Percentiles rank a stretch among this genome's conserved stretches.
Evolutionary conservation across 2,797 vertebrate genomes (phyloP).

Genomic region (Apodemus agrarius): DNA sequence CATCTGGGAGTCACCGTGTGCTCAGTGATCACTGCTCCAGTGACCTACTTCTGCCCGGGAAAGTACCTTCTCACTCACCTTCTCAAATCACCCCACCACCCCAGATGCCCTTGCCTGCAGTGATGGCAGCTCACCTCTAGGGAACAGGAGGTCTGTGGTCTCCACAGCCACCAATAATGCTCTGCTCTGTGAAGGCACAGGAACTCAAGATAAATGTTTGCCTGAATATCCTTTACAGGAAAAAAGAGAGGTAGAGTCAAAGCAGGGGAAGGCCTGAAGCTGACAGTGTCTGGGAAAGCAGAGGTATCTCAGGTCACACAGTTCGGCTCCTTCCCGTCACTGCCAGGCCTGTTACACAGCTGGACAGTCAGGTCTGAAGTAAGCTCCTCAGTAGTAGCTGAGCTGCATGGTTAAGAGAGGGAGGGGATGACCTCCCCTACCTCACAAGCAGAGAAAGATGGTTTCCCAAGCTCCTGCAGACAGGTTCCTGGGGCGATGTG

Average conservation of each 20-base stretch:
- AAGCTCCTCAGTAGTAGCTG: slow-evolving; percentile 30
- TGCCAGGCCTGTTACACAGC: neutral
- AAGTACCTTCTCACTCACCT: neutral
- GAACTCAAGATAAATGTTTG: neutral
- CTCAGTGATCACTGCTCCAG: neutral
- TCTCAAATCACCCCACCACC: neutral
- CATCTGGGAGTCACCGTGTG: neutral
- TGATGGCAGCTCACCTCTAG: neutral
- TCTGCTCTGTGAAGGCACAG: neutral
- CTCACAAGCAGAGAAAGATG: slow-evolving; percentile 58
- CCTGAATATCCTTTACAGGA: neutral
- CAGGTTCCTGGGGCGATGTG: slow-evolving; percentile 68
- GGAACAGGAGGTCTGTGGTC: neutral
- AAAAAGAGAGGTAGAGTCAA: neutral
- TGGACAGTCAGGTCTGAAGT: neutral
- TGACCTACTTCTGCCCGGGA: neutral
- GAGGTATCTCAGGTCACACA: no score
- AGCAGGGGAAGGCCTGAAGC: neutral
- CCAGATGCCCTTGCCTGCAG: neutral
- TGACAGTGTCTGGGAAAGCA: neutral
- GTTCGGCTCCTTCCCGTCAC: neutral
- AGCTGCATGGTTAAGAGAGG: neutral
- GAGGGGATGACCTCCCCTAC: neutral
- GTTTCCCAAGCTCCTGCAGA: slow-evolving; percentile 51
- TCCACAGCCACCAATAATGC: neutral